phyloP scores from a whole-genome alignment of 2,888 invertebrate genomes.

The Dexiosoma caninum region DNA sequence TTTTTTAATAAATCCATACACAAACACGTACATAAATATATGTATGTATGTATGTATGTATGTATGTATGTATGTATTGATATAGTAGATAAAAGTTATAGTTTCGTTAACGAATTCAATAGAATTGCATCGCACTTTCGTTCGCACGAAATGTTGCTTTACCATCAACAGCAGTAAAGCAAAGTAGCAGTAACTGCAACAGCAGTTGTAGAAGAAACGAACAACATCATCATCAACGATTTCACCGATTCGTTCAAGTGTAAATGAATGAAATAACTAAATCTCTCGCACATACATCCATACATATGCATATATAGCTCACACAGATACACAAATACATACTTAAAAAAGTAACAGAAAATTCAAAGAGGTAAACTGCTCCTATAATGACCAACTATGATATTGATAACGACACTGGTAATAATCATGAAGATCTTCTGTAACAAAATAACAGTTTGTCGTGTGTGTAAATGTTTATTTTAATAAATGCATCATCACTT shows the following conservation, averaged over 20 bases:
- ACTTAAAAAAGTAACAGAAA: conserved; percentile 16
- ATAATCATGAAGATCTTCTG: not conserved
- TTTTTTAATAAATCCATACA: too few relatives aligned
- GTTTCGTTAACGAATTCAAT: conserved; percentile 42
- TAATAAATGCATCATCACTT: conserved; percentile 52
- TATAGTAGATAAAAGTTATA: not conserved
- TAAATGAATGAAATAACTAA: conserved; percentile 53
- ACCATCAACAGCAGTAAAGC: conserved; percentile 41
- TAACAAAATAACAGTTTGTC: conserved; percentile 2
- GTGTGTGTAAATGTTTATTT: conserved; percentile 5
- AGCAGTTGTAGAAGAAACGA: conserved; percentile 16
- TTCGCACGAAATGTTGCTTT: conserved; percentile 43
- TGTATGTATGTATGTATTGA: too few relatives aligned
- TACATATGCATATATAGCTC: not conserved
- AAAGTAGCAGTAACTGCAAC: conserved; percentile 10
- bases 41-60: too few relatives aligned
- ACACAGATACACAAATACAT: not conserved
- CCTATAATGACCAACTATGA: conserved; percentile 38
- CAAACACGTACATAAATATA: not conserved
- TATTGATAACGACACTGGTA: conserved; percentile 5
- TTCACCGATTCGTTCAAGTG: conserved; percentile 63
- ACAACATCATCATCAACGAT: conserved; percentile 55
- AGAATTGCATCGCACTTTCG: conserved; percentile 56
- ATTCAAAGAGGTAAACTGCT: conserved; percentile 25
- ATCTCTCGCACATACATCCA: not conserved